Evolutionary conservation across 2,888 invertebrate species (phyloP), one percentile per base, ranked within the genome.

Genomic region (Pollenia amentaria): DNA sequence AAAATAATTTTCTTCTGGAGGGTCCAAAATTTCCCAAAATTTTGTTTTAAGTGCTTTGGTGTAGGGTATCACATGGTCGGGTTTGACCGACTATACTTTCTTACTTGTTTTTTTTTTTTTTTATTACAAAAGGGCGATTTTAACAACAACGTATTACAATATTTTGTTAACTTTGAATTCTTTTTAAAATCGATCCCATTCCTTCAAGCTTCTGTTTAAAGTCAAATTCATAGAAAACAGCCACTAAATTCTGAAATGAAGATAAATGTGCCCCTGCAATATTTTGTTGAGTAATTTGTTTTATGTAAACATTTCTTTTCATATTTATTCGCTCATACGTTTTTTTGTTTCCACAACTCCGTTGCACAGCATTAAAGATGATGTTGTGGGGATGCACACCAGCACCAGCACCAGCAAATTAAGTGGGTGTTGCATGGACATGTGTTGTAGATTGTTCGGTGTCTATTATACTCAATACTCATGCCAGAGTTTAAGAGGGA

Each of bases 221-320:
- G 12, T 29, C 10, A n/a, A 44, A 75, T 21, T 62, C 60, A 53
- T 46, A n/a, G 53, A 75, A 65, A 73, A 75, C 75, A 72, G 46
- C 44, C 55, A 72, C 64, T 51, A 46, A 80, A 60, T 73, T 62
- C n/a, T 77, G 21, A 78, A 78, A 87, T 85, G 78, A 85, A 85
- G 82, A 87, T 82, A 53, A 85, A 87, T 87, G 75, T 42, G 53
- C 40, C n/a, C 69, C 16, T 70, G n/a, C 57, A 79, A 73, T 70
- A 76, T 75, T 87, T 79, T 82, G 87, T 84, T 69, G 80, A 84
- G 57, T 82, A 85, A 87, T 87, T 87, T 87, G 84, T 87, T 87
- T 78, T 82, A 42, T 87, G 69, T 81, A 78, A 87, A 78, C 77
- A 87, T 84, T 84, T 79, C 79, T 72, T 72, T 78, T 65, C 21